These are phyloP conservation scores for Luperina testacea DNA, from an alignment of 2,888 invertebrate species.

Conservation along the genomic window DNA sequence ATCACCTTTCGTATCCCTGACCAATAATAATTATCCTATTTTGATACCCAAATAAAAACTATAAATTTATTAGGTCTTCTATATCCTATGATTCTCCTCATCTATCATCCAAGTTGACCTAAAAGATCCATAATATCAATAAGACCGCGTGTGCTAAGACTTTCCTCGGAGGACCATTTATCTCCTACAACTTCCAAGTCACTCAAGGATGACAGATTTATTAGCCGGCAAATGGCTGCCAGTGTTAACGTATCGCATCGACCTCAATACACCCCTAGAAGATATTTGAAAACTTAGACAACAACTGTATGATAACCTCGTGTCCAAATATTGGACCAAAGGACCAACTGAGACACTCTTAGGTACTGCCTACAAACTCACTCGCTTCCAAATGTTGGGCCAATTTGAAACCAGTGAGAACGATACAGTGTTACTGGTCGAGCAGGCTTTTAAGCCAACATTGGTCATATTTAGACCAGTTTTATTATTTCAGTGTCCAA, in stretches of 20 bases:
- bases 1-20: neutral
- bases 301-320: constrained; percentile 2
- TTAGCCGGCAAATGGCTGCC: constrained; percentile 55
- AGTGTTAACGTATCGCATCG: constrained; percentile 53
- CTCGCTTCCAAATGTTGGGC: neutral
- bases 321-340: neutral
- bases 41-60: neutral
- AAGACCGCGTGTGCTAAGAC: constrained; percentile 18
- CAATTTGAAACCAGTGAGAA: neutral
- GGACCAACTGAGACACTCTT: neutral
- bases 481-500: constrained; percentile 10
- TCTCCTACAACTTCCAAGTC: constrained; percentile 49
- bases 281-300: constrained; percentile 39
- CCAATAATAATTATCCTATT: constrained; percentile 7
- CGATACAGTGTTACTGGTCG: neutral
- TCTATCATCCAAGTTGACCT: constrained; percentile 36
- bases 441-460: neutral
- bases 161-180: constrained; percentile 43
- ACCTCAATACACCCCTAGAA: constrained; percentile 40
- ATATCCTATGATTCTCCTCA: constrained; percentile 19
- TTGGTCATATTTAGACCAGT: neutral
- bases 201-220: constrained; percentile 62
- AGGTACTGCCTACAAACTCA: neutral
- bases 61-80: neutral
- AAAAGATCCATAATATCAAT: constrained; percentile 31